Conservation (phyloP, 2,888 invertebrate species). For the Anagyrus pseudococci region DNA sequence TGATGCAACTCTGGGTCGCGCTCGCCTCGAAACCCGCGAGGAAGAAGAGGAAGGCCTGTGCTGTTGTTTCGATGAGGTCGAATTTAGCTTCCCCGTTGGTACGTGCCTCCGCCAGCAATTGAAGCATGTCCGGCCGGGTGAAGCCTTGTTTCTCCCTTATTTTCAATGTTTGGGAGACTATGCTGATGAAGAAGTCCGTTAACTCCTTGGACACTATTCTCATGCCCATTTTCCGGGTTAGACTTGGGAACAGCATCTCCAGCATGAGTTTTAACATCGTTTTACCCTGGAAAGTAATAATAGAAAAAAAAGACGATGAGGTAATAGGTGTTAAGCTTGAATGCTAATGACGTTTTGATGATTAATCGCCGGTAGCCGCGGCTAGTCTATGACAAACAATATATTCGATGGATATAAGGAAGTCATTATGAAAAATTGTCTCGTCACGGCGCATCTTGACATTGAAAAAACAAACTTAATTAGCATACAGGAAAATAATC, state of each 20-base stretch:
- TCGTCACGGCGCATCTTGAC: too few relatives aligned
- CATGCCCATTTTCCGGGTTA: conserved; percentile 38
- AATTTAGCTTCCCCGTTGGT: conserved; percentile 24
- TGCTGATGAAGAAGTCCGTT: conserved; percentile 40
- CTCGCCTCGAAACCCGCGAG: conserved; percentile 51
- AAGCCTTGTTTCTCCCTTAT: conserved; percentile 45
- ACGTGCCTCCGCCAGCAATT: conserved; percentile 65
- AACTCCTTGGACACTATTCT: conserved; percentile 23
- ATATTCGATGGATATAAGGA: too few relatives aligned
- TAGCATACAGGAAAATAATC: too few relatives aligned
- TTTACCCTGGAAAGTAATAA: conserved; percentile 4
- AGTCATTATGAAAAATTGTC: too few relatives aligned
- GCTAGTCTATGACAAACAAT: too few relatives aligned
- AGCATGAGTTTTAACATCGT: conserved; percentile 39
- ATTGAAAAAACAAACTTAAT: too few relatives aligned
- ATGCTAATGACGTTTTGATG: too few relatives aligned
- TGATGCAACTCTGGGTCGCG: conserved; percentile 44
- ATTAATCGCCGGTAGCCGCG: too few relatives aligned
- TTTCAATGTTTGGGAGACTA: conserved; percentile 42
- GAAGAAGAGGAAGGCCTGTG: conserved; percentile 45
- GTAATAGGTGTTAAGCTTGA: too few relatives aligned
- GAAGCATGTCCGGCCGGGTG: conserved; percentile 67
- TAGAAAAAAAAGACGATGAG: too few relatives aligned
- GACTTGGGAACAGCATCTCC: conserved; percentile 35
- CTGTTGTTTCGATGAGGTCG: conserved; percentile 58